Evolutionary conservation across 2,113 vertebrate genomes (phyloP).

Genomic region (Atlantisia rogersi): DNA sequence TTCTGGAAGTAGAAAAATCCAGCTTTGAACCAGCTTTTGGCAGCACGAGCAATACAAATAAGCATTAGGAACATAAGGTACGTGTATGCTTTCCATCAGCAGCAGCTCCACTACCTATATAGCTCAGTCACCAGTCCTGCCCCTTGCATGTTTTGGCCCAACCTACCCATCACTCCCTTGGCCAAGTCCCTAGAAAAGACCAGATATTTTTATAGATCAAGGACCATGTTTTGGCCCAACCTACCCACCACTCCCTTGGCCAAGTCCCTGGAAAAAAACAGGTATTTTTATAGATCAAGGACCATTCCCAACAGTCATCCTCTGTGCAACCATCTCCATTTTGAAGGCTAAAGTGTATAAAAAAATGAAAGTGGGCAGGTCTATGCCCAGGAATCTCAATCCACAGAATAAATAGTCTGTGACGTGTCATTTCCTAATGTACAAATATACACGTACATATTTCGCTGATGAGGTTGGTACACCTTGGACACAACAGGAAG

Average conservation of each 20-base stretch:
- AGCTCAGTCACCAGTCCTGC: rapidly evolving
- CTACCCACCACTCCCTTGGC: neutral
- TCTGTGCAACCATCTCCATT: neutral
- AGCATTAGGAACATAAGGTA: neutral
- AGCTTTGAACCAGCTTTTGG: neutral
- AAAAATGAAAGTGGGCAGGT: neutral
- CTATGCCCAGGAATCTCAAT: neutral
- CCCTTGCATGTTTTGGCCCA: neutral
- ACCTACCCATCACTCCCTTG: neutral
- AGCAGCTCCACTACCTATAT: neutral
- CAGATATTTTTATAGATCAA: neutral
- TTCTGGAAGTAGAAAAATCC: neutral
- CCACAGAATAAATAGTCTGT: neutral
- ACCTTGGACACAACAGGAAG: neutral
- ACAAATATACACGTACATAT: neutral
- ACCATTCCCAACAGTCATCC: neutral
- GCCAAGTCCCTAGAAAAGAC: neutral
- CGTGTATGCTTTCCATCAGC: neutral
- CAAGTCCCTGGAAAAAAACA: neutral
- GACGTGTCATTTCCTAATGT: neutral
- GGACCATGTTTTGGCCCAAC: neutral
- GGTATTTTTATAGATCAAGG: neutral
- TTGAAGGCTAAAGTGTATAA: neutral
- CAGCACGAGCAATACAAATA: neutral
- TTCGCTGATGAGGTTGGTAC: neutral